A percentile compares a stretch with the other conserved stretches of the same genome.
Conservation (phyloP, 2,113 vertebrate genomes). For the Anthoscopus minutus region DNA sequence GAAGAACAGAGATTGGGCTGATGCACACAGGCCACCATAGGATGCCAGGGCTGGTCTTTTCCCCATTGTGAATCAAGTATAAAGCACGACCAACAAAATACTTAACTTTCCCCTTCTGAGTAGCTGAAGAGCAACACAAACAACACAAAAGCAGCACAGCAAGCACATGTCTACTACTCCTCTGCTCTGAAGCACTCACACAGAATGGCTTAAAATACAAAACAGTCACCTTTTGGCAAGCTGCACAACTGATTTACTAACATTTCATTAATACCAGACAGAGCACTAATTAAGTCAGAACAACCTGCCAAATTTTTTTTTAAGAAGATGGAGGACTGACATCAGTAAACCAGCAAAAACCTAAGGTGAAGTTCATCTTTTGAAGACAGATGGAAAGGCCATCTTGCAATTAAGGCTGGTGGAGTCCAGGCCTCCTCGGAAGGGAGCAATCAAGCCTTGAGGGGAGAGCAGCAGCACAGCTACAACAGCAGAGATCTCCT, state of each 20-base stretch:
- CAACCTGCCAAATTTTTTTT: not conserved
- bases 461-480: not conserved
- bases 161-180: not conserved
- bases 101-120: not conserved
- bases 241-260: not conserved
- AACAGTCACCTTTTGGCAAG: not conserved
- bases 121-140: not conserved
- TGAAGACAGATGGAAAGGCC: not conserved
- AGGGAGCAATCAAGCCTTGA: not conserved
- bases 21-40: not conserved
- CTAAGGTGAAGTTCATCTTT: not conserved
- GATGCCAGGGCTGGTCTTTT: not conserved
- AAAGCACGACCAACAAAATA: not conserved
- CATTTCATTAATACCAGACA: not conserved
- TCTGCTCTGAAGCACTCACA: not conserved
- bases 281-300: not conserved
- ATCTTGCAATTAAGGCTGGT: not conserved
- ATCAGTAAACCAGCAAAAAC: not conserved
- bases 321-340: not conserved
- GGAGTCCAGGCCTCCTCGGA: not conserved
- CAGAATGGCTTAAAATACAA: not conserved
- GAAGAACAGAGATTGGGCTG: not conserved
- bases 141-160: not conserved
- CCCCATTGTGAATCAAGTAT: not conserved
- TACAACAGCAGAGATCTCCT: not conserved